Percentiles rank a stretch among this genome's conserved stretches.
Evolutionary conservation across 2,888 invertebrate genomes (phyloP).

Genomic region (Nomada ruficornis): DNA sequence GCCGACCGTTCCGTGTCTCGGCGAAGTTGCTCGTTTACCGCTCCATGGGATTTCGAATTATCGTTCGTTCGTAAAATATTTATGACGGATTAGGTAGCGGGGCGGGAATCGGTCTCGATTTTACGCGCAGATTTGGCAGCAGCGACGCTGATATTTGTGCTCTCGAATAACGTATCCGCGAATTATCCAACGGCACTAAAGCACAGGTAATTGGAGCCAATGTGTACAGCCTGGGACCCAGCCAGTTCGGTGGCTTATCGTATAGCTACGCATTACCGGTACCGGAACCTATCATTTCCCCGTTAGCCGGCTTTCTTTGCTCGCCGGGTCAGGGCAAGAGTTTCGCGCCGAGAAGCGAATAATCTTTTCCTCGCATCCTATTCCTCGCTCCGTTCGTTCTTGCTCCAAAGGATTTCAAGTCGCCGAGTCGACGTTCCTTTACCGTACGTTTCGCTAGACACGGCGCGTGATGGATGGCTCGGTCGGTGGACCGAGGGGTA

Average conservation of each 20-base stretch:
- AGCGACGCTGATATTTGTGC: constrained; percentile 52
- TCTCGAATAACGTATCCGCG: constrained; percentile 48
- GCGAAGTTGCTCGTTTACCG: too few species aligned
- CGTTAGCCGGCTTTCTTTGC: neutral
- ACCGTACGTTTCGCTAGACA: constrained; percentile 41
- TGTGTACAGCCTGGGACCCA: neutral
- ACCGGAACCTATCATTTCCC: constrained; percentile 11
- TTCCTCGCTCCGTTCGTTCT: constrained; percentile 38
- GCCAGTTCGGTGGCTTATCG: constrained; percentile 9
- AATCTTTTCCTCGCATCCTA: constrained; percentile 40
- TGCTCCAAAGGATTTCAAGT: constrained; percentile 39
- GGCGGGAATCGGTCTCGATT: constrained; percentile 27
- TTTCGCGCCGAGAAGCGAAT: constrained; percentile 24
- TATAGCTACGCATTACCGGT: neutral
- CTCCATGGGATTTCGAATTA: constrained; percentile 6
- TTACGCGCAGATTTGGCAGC: constrained; percentile 38
- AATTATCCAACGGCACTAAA: constrained; percentile 59
- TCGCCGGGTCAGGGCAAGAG: neutral
- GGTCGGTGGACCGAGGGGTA: constrained; percentile 30
- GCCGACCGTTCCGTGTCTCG: too few species aligned
- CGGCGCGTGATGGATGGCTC: constrained; percentile 61
- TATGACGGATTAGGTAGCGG: constrained; percentile 50
- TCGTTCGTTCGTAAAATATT: constrained; percentile 50
- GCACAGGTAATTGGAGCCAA: constrained; percentile 39
- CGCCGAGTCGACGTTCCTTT: constrained; percentile 31